These are phyloP conservation scores for Cromileptes altivelis DNA, from an alignment of 2,113 vertebrate species.

Conservation along the genomic window DNA sequence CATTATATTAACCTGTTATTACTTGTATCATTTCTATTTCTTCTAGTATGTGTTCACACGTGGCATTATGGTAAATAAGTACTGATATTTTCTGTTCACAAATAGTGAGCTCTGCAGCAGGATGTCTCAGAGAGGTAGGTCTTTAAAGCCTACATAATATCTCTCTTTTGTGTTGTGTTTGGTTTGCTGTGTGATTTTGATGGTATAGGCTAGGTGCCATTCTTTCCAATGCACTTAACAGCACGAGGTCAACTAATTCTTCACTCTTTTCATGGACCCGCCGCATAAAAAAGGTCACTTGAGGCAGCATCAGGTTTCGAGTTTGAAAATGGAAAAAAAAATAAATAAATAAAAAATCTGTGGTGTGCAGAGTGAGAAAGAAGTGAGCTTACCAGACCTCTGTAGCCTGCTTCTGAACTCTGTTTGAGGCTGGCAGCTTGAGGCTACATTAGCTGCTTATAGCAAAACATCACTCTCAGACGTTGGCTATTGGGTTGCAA, in stretches of 20 bases:
- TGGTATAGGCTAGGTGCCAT: not conserved
- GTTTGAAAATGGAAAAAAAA: not conserved
- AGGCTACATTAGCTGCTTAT: not conserved
- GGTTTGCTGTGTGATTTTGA: not conserved
- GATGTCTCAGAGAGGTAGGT: not conserved
- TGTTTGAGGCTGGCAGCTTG: not conserved
- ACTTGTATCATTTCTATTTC: conserved; percentile 34
- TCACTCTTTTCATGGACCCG: not conserved
- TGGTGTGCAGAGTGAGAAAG: not conserved
- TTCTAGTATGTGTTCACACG: conserved; percentile 22
- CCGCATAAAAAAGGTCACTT: not conserved
- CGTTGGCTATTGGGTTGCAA: not conserved
- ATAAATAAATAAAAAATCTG: no score
- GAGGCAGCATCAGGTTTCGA: not conserved
- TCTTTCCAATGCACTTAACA: not conserved
- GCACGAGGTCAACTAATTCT: not conserved
- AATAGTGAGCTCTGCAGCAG: not conserved
- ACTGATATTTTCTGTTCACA: conserved; percentile 22
- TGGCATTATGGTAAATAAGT: conserved; percentile 35
- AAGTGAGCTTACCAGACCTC: not conserved
- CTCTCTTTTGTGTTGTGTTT: not conserved
- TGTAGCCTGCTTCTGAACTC: conserved; percentile 1
- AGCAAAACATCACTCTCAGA: not conserved
- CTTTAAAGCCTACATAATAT: not conserved
- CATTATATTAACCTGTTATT: conserved; percentile 59